Evolutionary conservation across 1,140 invertebrate genomes (phyloP).

Genomic region (Sitobion miscanthi): DNA sequence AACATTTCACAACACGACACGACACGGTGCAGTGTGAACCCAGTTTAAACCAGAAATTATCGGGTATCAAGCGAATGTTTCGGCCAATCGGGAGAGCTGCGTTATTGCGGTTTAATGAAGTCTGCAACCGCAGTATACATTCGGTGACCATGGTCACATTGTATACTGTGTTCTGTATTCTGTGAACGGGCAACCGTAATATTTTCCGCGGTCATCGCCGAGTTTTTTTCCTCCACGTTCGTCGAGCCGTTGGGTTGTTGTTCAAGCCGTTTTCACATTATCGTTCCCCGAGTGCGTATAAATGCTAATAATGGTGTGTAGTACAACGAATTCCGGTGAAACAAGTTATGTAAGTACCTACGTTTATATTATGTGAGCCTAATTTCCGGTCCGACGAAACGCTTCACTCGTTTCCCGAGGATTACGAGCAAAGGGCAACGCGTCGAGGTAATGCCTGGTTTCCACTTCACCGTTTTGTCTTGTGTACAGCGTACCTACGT

Average conservation of each 20-base stretch:
- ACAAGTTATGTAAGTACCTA: background rate
- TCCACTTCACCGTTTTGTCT: background rate
- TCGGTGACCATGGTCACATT: background rate
- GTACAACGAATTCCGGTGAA: background rate
- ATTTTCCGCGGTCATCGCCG: too few relatives aligned
- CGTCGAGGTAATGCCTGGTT: background rate
- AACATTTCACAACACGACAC: too few relatives aligned
- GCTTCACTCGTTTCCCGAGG: background rate
- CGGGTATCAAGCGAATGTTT: too few relatives aligned
- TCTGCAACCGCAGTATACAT: background rate
- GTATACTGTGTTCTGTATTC: background rate
- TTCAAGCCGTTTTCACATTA: background rate
- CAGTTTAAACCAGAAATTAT: too few relatives aligned
- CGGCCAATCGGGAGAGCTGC: too few relatives aligned
- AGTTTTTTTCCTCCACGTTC: background rate
- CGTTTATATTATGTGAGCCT: background rate
- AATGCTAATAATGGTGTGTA: background rate
- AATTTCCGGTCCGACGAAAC: background rate
- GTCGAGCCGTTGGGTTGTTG: background rate
- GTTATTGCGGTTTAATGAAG: too few relatives aligned
- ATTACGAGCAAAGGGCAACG: background rate
- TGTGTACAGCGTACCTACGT: background rate
- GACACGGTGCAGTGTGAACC: too few relatives aligned
- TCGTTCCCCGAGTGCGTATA: background rate
- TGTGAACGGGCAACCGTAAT: background rate